Percentiles rank a stretch among this genome's conserved stretches.
These are phyloP conservation scores for Piprites chloris DNA, from an alignment of 2,113 vertebrate genomes.

Conservation along the genomic window DNA sequence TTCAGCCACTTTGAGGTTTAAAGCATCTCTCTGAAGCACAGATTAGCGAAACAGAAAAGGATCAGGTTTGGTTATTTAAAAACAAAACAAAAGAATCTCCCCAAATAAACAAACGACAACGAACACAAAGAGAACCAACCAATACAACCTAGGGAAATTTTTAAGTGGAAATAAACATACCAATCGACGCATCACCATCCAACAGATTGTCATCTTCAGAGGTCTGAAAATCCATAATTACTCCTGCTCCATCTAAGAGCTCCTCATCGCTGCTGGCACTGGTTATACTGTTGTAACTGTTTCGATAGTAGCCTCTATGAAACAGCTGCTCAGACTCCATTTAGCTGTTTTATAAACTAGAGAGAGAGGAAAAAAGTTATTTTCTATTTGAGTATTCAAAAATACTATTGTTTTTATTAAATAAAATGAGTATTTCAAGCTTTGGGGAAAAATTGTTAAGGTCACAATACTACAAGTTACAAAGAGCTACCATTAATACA, in stretches of 20 bases:
- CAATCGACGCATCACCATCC: conserved; percentile 91
- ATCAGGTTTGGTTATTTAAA: background rate
- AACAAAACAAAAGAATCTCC: background rate
- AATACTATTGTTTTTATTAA: background rate
- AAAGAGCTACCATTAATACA: background rate
- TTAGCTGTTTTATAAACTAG: conserved; percentile 83
- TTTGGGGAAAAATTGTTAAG: background rate
- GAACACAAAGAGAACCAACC: background rate
- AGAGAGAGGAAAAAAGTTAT: background rate
- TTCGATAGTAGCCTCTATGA: conserved; percentile 93
- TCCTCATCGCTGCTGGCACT: conserved; percentile 99
- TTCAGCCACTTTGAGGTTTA: background rate
- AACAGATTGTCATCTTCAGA: conserved; percentile 98
- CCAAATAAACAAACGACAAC: background rate
- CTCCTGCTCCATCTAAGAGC: conserved; percentile 93
- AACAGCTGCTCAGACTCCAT: conserved; percentile 99
- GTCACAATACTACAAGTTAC: background rate
- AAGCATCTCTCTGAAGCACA: background rate
- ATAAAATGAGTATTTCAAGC: background rate
- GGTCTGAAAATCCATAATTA: conserved; percentile 98
- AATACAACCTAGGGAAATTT: background rate
- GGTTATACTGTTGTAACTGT: conserved; percentile 98
- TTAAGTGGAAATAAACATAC: conserved; percentile 72
- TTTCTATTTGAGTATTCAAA: background rate
- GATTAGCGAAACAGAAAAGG: background rate